phyloP scores from a whole-genome alignment of 2,888 invertebrate species.

The Orthonevra nobilis region DNA sequence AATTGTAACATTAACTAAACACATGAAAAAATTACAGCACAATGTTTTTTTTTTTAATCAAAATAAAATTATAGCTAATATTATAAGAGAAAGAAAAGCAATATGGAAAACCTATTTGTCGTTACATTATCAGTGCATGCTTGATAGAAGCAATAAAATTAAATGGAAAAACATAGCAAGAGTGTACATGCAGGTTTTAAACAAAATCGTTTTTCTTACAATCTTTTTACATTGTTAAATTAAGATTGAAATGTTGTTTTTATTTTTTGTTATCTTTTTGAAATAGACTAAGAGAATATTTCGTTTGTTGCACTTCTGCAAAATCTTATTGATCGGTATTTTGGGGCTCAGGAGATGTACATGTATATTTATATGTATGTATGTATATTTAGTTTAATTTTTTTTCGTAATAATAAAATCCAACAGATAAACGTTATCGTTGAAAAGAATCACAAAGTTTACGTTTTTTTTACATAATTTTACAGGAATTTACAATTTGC shows the following conservation, averaged over 20 bases:
- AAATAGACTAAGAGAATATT: too few species aligned
- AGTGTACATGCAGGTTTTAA: slow-evolving; percentile 44
- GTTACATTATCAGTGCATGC: slow-evolving; percentile 70
- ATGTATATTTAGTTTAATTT: too few species aligned
- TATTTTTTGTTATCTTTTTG: too few species aligned
- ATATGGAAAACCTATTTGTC: slow-evolving; percentile 46
- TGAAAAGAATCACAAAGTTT: slow-evolving; percentile 64
- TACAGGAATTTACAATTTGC: slow-evolving; percentile 69
- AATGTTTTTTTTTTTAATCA: too few species aligned
- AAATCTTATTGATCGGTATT: slow-evolving; percentile 2
- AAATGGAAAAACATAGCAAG: slow-evolving; percentile 19
- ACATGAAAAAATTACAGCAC: slow-evolving; percentile 31
- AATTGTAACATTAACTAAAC: slow-evolving; percentile 29
- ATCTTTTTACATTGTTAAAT: slow-evolving; percentile 22
- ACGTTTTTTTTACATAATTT: slow-evolving; percentile 62
- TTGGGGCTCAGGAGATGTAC: slow-evolving; percentile 17
- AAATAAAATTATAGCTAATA: slow-evolving; percentile 26
- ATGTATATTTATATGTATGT: slow-evolving; percentile 4
- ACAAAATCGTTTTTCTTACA: slow-evolving; percentile 22
- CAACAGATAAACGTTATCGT: slow-evolving; percentile 57
- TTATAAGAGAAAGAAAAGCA: slow-evolving; percentile 4
- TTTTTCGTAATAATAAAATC: slow-evolving; percentile 44
- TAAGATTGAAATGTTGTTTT: too few species aligned
- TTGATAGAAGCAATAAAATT: slow-evolving; percentile 68
- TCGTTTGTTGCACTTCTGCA: slow-evolving; percentile 63